These are phyloP conservation scores for Gulo gulo DNA, from an alignment of 2,113 vertebrate genomes.

Conservation along the genomic window DNA sequence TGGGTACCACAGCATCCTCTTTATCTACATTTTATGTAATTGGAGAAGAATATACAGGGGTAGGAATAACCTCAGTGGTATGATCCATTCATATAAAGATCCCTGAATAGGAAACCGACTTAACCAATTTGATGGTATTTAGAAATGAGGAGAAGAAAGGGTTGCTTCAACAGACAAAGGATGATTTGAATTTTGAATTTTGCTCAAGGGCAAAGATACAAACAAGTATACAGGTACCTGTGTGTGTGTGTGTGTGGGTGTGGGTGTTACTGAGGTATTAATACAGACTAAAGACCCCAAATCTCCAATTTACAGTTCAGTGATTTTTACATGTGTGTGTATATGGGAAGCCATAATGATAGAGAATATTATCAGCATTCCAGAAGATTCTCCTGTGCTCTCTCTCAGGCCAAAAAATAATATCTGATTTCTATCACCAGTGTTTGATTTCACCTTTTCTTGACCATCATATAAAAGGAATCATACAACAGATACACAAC, in stretches of 20 bases:
- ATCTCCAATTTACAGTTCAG: background rate
- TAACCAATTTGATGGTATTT: background rate
- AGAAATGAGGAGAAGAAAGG: background rate
- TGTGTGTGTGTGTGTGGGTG: background rate
- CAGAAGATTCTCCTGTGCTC: background rate
- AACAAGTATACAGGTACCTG: background rate
- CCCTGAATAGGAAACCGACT: background rate
- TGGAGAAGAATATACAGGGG: background rate
- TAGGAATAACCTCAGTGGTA: background rate
- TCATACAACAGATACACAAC: background rate
- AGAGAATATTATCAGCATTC: background rate
- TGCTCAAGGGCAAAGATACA: background rate
- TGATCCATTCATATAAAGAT: background rate
- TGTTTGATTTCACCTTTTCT: background rate
- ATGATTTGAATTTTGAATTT: background rate
- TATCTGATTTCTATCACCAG: background rate
- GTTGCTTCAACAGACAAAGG: background rate
- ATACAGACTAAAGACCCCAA: background rate
- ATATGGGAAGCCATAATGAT: background rate
- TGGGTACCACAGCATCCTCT: background rate
- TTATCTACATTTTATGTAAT: background rate
- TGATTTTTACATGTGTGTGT: background rate
- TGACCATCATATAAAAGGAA: background rate
- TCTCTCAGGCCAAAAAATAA: background rate
- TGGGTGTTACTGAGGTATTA: background rate